Percentiles rank a stretch among this genome's conserved stretches.
Conservation (phyloP, 2,888 invertebrate species). For the Acanthosepion lycidas region DNA sequence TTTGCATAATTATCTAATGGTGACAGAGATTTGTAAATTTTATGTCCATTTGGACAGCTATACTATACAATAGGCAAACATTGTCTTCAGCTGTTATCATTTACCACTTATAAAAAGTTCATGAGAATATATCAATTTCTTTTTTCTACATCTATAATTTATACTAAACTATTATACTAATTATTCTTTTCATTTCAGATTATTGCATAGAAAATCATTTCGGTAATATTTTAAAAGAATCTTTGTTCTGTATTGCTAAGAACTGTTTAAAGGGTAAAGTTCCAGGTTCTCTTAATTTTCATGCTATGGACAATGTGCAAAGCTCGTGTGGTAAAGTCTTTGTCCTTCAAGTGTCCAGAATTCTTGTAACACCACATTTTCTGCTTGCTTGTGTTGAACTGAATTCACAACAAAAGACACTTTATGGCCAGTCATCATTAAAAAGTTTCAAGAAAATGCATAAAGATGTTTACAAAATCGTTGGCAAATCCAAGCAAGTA, state of each 20-base stretch:
- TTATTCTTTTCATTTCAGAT: neutral
- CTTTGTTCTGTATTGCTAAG: constrained; percentile 71
- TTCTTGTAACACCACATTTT: constrained; percentile 69
- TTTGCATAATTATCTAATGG: no score
- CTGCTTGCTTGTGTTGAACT: constrained; percentile 71
- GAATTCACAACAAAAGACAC: constrained; percentile 53
- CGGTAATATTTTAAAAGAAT: constrained; percentile 1
- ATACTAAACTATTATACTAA: neutral
- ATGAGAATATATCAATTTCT: neutral
- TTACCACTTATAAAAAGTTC: neutral
- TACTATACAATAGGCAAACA: no score
- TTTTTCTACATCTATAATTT: neutral
- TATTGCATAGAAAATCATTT: neutral
- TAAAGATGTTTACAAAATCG: neutral
- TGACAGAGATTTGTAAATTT: no score
- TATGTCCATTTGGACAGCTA: no score
- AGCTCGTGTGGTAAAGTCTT: constrained; percentile 63
- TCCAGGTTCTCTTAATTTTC: constrained; percentile 60
- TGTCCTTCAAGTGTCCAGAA: constrained; percentile 64
- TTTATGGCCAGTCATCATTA: neutral
- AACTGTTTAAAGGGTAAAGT: constrained; percentile 63
- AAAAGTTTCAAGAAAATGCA: neutral
- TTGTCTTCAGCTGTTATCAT: no score
- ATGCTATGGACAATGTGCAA: constrained; percentile 57
- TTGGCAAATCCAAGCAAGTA: neutral